These are phyloP conservation scores for Melanotus villosus DNA, from an alignment of 2,888 invertebrate genomes.

Conservation along the genomic window DNA sequence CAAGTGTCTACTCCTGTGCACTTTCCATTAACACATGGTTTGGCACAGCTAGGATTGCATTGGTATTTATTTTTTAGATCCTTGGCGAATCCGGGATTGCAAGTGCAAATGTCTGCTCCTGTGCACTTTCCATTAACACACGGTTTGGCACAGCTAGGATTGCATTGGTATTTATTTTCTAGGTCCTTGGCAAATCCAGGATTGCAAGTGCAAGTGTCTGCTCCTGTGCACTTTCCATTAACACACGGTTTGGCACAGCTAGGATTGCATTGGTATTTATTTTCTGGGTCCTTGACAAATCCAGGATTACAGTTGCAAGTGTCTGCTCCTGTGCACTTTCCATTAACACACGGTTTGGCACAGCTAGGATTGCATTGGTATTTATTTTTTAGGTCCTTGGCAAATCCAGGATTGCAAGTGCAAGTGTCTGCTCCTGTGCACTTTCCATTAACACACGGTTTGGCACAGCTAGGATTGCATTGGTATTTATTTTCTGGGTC, in stretches of 20 bases:
- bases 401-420: constrained; percentile 60
- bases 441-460: constrained; percentile 61
- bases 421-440: constrained; percentile 65
- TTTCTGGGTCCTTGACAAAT: constrained; percentile 2
- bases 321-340: constrained; percentile 72
- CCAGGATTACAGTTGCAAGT: constrained; percentile 14
- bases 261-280: constrained; percentile 20
- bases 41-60: constrained; percentile 53
- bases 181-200: constrained; percentile 29
- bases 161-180: constrained; percentile 39
- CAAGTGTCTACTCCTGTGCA: constrained; percentile 56
- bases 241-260: constrained; percentile 17
- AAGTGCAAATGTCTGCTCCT: constrained; percentile 37
- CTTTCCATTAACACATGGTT: constrained; percentile 65
- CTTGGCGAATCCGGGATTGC: constrained; percentile 23
- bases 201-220: constrained; percentile 70
- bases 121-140: constrained; percentile 43
- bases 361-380: constrained; percentile 76
- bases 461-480: constrained; percentile 24
- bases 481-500: constrained; percentile 32
- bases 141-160: constrained; percentile 28
- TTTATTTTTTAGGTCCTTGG: constrained; percentile 37
- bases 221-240: constrained; percentile 16
- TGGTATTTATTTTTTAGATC: constrained; percentile 38
- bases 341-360: constrained; percentile 77